phyloP scores from a whole-genome alignment of 2,797 vertebrate species.

The Jordanella pulchra region DNA sequence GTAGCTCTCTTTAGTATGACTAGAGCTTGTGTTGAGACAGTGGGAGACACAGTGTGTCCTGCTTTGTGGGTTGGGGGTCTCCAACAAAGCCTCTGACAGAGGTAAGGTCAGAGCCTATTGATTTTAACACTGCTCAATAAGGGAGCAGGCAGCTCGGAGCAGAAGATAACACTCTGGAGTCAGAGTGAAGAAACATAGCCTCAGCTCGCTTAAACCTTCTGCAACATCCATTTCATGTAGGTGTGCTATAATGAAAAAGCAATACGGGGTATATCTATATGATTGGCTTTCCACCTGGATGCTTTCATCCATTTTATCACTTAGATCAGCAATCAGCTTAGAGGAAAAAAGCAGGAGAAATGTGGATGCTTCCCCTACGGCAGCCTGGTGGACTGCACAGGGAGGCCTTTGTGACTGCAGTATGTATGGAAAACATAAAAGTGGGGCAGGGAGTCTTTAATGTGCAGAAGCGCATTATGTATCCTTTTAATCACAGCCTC shows the following conservation, averaged over 20 bases:
- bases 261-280: constrained; percentile 60
- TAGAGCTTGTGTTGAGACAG: constrained; percentile 36
- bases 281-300: constrained; percentile 72
- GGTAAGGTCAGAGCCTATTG: constrained; percentile 79
- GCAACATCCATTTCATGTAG: constrained; percentile 66
- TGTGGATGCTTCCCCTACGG: constrained; percentile 39
- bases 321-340: constrained; percentile 70
- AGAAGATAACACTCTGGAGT: constrained; percentile 47
- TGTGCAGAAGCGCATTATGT: constrained; percentile 86
- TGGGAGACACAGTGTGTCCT: constrained; percentile 56
- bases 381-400: constrained; percentile 14
- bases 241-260: constrained; percentile 64
- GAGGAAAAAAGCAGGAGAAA: constrained; percentile 57
- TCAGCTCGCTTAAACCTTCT: constrained; percentile 50
- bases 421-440: constrained; percentile 51
- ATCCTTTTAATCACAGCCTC: constrained; percentile 94
- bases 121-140: constrained; percentile 70
- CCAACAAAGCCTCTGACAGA: constrained; percentile 66
- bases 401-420: constrained; percentile 45
- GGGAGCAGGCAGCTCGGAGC: constrained; percentile 44
- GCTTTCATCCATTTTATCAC: constrained; percentile 71
- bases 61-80: constrained; percentile 59
- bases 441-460: constrained; percentile 85
- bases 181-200: constrained; percentile 49
- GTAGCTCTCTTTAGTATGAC: constrained; percentile 38